These are phyloP conservation scores for Astur gentilis DNA, from an alignment of 2,113 vertebrate species.

Conservation along the genomic window DNA sequence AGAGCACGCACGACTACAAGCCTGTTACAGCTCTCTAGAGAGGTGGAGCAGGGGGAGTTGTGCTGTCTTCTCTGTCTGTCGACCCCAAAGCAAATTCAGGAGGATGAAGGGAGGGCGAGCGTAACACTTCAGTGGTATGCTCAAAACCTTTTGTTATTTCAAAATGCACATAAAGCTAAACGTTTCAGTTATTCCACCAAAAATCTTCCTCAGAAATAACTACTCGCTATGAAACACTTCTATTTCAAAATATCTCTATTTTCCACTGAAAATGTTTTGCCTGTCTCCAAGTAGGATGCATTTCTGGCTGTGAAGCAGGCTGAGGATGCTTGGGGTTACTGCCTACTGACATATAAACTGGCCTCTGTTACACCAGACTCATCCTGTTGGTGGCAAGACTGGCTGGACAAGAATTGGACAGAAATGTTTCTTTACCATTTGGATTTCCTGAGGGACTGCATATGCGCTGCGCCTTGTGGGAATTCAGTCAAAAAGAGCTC, in stretches of 20 bases:
- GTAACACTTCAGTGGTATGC: not conserved
- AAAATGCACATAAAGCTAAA: not conserved
- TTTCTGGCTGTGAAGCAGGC: not conserved
- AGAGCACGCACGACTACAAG: not conserved
- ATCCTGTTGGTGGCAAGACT: not conserved
- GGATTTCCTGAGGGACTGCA: not conserved
- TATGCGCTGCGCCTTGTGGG: fast-evolving
- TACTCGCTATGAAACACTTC: not conserved
- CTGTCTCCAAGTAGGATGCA: not conserved
- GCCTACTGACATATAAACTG: not conserved
- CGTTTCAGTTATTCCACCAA: not conserved
- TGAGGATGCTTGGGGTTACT: not conserved
- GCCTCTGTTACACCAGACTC: not conserved
- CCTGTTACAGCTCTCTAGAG: not conserved
- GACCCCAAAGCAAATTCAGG: not conserved
- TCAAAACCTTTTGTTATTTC: not conserved
- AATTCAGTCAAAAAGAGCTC: not conserved
- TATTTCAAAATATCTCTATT: not conserved
- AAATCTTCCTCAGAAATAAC: not conserved
- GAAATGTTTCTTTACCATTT: not conserved
- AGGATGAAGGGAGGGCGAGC: not conserved
- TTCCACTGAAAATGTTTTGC: not conserved
- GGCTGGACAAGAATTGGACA: not conserved
- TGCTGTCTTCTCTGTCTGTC: not conserved
- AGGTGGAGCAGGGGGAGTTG: not conserved